Conservation (phyloP, 1,140 invertebrate species). For the Nasonia giraulti region DNA sequence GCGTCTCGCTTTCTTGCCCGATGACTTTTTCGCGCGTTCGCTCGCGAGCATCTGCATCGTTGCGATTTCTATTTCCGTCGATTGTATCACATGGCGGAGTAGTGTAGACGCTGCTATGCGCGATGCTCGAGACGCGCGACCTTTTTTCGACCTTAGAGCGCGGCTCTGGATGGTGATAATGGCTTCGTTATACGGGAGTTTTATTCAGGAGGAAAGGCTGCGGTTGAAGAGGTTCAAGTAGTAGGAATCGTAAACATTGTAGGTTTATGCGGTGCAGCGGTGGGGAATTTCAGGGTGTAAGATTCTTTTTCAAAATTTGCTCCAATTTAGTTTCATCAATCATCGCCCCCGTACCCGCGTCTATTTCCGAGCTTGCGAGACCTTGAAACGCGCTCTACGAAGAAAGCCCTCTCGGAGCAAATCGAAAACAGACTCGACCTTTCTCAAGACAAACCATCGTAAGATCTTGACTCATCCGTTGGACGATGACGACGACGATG, state of each 20-base stretch:
- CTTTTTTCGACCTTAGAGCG: slow-evolving; percentile 8
- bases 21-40: slow-evolving; percentile 14
- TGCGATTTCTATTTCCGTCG: slow-evolving; percentile 45
- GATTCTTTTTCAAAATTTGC: too few species aligned
- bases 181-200: background rate
- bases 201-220: too few species aligned
- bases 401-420: background rate
- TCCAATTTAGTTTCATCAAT: background rate
- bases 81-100: slow-evolving; percentile 24
- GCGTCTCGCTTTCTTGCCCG: slow-evolving; percentile 17
- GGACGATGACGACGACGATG: background rate
- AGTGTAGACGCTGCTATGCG: background rate
- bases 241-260: too few species aligned
- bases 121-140: background rate
- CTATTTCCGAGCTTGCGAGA: background rate
- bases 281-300: too few species aligned
- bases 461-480: background rate
- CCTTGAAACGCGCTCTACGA: slow-evolving; percentile 7
- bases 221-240: too few species aligned
- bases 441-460: background rate
- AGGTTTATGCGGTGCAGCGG: too few species aligned
- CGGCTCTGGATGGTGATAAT: background rate
- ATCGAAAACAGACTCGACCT: slow-evolving; percentile 12
- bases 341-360: background rate
- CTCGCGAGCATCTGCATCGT: slow-evolving; percentile 14